These are phyloP conservation scores for Aegotheles bennettii DNA, from an alignment of 2,113 vertebrate species.

Conservation along the genomic window DNA sequence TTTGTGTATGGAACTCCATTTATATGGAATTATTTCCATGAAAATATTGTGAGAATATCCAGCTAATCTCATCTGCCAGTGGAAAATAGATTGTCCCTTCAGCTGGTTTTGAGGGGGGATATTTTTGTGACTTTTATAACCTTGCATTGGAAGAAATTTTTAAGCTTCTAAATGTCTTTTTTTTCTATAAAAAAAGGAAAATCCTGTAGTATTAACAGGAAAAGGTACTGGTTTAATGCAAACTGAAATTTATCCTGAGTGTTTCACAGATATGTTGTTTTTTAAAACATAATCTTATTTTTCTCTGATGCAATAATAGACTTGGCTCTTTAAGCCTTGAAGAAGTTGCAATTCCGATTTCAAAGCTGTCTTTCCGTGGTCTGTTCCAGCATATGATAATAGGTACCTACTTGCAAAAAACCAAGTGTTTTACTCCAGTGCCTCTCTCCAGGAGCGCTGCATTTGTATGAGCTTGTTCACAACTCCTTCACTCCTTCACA, in stretches of 20 bases:
- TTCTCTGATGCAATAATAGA: not conserved
- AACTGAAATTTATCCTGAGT: not conserved
- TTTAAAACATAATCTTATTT: not conserved
- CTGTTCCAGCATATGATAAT: not conserved
- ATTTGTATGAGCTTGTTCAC: not conserved
- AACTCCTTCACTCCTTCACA: not conserved
- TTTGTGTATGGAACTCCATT: not conserved
- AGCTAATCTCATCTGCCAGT: not conserved
- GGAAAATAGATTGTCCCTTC: not conserved
- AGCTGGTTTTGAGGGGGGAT: not conserved
- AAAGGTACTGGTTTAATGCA: not conserved
- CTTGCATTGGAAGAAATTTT: not conserved
- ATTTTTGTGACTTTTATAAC: not conserved
- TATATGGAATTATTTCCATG: not conserved
- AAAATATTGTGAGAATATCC: not conserved
- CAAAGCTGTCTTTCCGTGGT: not conserved
- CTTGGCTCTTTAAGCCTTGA: not conserved
- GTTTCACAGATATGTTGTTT: not conserved
- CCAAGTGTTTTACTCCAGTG: not conserved
- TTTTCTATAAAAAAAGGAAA: not conserved
- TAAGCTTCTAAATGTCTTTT: not conserved
- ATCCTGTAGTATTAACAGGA: not conserved
- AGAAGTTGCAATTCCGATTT: not conserved
- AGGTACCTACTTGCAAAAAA: not conserved
- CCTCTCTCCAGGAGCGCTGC: not conserved